Base-by-base conservation (phyloP, 2,113 vertebrate genomes). In the Neomonachus schauinslandi region DNA sequence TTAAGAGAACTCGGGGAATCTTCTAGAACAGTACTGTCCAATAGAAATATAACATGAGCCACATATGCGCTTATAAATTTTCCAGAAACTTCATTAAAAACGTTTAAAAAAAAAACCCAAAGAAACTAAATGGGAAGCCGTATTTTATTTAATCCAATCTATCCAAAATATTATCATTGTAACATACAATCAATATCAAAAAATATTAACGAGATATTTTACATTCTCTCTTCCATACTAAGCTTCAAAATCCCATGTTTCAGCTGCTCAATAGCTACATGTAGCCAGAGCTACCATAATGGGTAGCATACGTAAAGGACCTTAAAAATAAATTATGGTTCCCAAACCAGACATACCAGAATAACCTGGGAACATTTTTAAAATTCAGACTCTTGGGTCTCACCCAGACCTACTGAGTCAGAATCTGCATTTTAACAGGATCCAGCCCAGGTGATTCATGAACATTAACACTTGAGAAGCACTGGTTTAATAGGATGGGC, bases 341-440 rank as follows among this genome's bases (percentile, higher is more conserved):
- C 26, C 49, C 61, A 95, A 22, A 81, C 42, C 12, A 91, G 77
- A 53, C 92, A 51, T 51, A 59, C 36, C 16, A 84, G 51, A 96
- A 89, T 82, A 89, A 97, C n/a, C 74, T 67, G 39, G n/a, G 26
- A 89, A 96, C 39, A 28, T 83, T 31, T 11, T 33, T 51, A 80
- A 80, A 95, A 86, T 69, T 33, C 39, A 94, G 55, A 92, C 82
- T 89, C n/a, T 76, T 97, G 7, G 4, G 11, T 87, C 77, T 95
- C 53, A 87, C 24, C 2, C 15, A 93, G 22, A 86, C 1, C 0
- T 91, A 69, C 28, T 55, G 85, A 74, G 18, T 82, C 18, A 51
- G 77, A 93, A 94, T 90, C 57, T 92, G 39, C 67, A 83, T 87
- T 89, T 97, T 83, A 82, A 67, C 16, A 93, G 12, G 16, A 86